Conservation (phyloP, 2,113 vertebrate species). For the Mellivora capensis region DNA sequence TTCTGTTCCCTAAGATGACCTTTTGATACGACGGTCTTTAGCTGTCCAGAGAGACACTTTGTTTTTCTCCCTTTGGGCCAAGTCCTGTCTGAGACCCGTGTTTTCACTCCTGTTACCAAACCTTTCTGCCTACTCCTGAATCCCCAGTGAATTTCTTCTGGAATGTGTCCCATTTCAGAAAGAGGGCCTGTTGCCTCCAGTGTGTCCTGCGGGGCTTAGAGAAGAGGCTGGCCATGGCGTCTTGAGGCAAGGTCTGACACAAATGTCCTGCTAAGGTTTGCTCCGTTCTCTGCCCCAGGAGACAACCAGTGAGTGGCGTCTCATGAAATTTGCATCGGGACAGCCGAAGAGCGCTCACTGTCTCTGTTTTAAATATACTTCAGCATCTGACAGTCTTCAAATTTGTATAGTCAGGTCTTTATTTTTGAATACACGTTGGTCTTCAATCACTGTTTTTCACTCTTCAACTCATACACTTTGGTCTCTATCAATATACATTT, state of each 20-base stretch:
- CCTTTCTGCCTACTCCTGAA: background rate
- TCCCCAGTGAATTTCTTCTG: background rate
- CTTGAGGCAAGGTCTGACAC: background rate
- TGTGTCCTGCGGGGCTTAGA: background rate
- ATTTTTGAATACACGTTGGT: constrained; percentile 50
- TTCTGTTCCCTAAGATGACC: background rate
- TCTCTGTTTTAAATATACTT: background rate
- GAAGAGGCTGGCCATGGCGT: background rate
- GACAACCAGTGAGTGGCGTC: background rate
- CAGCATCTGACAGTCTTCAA: background rate
- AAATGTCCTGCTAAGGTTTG: background rate
- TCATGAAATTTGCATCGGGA: background rate
- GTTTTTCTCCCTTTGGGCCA: background rate
- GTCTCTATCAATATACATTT: constrained; percentile 16
- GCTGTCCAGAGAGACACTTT: background rate
- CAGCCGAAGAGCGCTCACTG: background rate
- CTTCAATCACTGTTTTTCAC: constrained; percentile 69
- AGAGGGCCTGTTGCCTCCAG: background rate
- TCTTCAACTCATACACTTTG: constrained; percentile 54
- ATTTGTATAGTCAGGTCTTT: constrained; percentile 39
- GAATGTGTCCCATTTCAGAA: background rate
- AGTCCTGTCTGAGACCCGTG: background rate
- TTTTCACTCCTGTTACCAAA: background rate
- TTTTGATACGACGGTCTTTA: background rate
- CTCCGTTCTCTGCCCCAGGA: background rate